Conservation (phyloP, 53 echinoderm and acorn worm species). For the Arbacia lixula region DNA sequence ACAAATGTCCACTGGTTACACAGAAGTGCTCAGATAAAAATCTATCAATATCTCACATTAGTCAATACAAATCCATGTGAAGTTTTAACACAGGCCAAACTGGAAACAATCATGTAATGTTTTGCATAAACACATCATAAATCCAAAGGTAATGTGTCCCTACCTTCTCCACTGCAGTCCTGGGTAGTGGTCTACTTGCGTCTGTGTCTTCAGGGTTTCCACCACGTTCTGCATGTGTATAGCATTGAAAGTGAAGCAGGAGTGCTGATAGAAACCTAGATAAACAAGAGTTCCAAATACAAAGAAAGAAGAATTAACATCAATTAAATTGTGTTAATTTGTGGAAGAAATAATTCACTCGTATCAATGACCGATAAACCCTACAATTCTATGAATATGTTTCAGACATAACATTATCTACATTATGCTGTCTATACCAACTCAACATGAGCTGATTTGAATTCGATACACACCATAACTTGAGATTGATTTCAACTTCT, state of each 20-base stretch:
- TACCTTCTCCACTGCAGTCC: slow-evolving; percentile 21
- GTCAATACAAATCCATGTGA: too few species aligned
- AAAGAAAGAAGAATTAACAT: neutral
- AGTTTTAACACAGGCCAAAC: too few species aligned
- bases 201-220: neutral
- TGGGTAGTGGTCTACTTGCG: neutral
- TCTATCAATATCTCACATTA: too few species aligned
- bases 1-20: too few species aligned
- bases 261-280: slow-evolving; percentile 10
- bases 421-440: too few species aligned
- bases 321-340: neutral
- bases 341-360: neutral
- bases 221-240: neutral
- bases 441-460: too few species aligned
- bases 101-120: neutral
- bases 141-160: neutral
- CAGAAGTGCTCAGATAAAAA: too few species aligned
- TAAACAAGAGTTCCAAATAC: neutral
- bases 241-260: slow-evolving; percentile 21
- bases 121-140: neutral
- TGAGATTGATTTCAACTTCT: too few species aligned
- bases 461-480: too few species aligned
- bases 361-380: too few species aligned
- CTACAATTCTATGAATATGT: too few species aligned
- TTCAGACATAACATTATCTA: too few species aligned